Evolutionary conservation across 2,888 invertebrate species (phyloP).

Genomic region (Conus canariensis): DNA sequence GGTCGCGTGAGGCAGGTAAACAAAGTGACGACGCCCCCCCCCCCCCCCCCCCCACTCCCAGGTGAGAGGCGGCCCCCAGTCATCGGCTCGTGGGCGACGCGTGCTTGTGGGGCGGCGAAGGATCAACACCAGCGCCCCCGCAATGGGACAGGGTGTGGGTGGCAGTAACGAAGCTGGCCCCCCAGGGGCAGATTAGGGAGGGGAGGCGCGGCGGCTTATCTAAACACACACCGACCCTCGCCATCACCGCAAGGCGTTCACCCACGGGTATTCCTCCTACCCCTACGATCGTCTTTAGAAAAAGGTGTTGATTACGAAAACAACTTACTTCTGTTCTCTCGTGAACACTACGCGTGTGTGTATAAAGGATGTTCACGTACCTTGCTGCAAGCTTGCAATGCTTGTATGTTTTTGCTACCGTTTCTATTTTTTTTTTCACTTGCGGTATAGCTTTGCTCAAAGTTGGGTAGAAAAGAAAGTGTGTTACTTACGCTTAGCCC

Average conservation of each 20-base stretch:
- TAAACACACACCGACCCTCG: neutral
- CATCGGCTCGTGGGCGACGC: neutral
- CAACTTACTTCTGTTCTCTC: no score
- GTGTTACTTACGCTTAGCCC: no score
- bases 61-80: neutral
- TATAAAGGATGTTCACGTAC: no score
- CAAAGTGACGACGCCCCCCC: neutral
- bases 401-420: no score
- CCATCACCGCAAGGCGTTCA: neutral
- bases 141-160: neutral
- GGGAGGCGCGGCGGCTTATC: neutral
- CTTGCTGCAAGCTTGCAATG: no score
- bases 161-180: neutral
- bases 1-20: slow-evolving; percentile 12
- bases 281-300: no score
- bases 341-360: no score
- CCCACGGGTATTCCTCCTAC: neutral
- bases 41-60: neutral
- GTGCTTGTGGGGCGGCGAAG: neutral
- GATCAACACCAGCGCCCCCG: neutral
- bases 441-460: no score
- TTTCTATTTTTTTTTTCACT: no score
- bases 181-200: neutral
- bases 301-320: no score
- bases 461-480: no score